These are phyloP conservation scores for Phocoena phocoena DNA, from an alignment of 2,113 vertebrate species.

Conservation along the genomic window DNA sequence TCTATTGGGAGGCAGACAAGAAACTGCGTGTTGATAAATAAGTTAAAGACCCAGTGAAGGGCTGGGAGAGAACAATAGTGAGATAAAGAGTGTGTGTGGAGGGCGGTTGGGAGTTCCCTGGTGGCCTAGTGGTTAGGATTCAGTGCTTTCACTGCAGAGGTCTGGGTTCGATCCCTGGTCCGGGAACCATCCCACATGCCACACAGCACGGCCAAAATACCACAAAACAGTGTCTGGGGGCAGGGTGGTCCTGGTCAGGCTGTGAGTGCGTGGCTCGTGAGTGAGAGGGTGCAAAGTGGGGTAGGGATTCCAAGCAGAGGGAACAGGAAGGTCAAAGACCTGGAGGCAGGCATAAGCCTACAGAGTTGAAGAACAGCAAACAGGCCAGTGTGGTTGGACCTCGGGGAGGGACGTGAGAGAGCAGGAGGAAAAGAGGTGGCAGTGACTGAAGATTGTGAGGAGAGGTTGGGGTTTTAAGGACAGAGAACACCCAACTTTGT, in stretches of 20 bases:
- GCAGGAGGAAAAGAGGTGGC: not conserved
- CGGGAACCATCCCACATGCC: too few relatives aligned
- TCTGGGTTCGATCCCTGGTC: too few relatives aligned
- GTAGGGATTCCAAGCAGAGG: not conserved
- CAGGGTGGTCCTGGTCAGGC: not conserved
- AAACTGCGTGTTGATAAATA: not conserved
- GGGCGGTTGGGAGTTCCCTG: too few relatives aligned
- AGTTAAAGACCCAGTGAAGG: not conserved
- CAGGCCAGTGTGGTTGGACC: not conserved
- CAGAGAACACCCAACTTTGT: not conserved
- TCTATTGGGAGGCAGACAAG: not conserved
- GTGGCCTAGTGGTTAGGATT: too few relatives aligned
- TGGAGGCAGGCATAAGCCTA: not conserved
- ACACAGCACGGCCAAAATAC: too few relatives aligned
- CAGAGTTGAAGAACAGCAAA: not conserved
- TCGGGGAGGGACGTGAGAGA: rapidly evolving
- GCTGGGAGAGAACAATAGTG: not conserved
- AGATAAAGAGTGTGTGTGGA: not conserved
- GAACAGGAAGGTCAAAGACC: not conserved
- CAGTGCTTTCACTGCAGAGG: too few relatives aligned
- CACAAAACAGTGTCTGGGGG: not conserved
- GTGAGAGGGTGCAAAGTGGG: not conserved
- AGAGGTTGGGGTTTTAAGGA: not conserved
- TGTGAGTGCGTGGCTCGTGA: not conserved
- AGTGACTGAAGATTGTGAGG: not conserved